Base-by-base conservation (phyloP, 2,113 vertebrate genomes). In the Gymnorhina tibicen region DNA sequence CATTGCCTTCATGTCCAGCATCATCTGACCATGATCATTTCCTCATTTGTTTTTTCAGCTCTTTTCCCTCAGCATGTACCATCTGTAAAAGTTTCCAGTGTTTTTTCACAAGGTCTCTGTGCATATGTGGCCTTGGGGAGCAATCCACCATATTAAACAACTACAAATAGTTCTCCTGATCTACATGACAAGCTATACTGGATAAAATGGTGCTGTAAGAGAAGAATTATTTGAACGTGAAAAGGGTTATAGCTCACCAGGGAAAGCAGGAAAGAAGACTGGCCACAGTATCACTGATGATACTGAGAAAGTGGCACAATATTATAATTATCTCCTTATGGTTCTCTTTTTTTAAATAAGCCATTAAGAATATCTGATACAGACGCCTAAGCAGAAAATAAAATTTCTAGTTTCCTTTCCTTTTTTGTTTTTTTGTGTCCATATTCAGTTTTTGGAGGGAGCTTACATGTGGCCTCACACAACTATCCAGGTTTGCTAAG, bases 141-240 rank as follows among this genome's bases (percentile, higher is more conserved):
- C 73, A 94, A 96, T 93, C 78, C 35, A 83, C 74, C 58, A 24
- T 28, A 52, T 91, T 84, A 70, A 97, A 84, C 55, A 89, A 94
- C 46, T 46, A 62, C 53, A 85, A 94, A 89, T 59, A 62, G 32
- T 79, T 82, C 85, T 95, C 69, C 83, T 83, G 74, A 74, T 95
- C 78, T 89, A 73, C 21, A 20, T 50, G 81, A 91, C 74, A 95
- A 94, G 66, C 21, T 62, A 28, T 74, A 35, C 74, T 82, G 78
- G 35, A 56, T 60, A 85, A 91, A 93, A 89, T 39, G 37, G 53
- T 77, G 58, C 44, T 82, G 53, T 64, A 77, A 78, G 74, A 33
- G n/a, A 91, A 91, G 87, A 95, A 73, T 85, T 91, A 95, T 73
- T 72, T 91, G 58, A 83, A 79, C 62, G 24, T 62, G 58, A 53